These are phyloP conservation scores for Danio tinwini DNA, from an alignment of 2,797 vertebrate genomes.

Conservation along the genomic window DNA sequence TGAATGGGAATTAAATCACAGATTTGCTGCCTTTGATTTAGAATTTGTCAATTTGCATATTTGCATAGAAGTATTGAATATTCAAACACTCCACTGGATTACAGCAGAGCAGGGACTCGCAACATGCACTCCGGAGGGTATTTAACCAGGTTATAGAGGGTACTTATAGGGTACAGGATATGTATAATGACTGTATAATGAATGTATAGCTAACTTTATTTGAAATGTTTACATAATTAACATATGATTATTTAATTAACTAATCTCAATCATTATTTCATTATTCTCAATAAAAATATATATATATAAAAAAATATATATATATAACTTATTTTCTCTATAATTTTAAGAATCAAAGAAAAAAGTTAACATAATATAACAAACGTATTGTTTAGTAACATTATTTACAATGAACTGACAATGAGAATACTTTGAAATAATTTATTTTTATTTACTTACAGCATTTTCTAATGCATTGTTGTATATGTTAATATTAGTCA, in stretches of 20 bases:
- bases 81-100: slow-evolving; percentile 9
- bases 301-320: too few species aligned
- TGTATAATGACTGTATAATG: not conserved
- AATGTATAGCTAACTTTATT: not conserved
- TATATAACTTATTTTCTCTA: too few species aligned
- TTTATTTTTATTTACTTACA: too few species aligned
- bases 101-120: not conserved
- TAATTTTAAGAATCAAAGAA: too few species aligned
- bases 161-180: not conserved
- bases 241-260: not conserved
- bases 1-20: slow-evolving; percentile 12
- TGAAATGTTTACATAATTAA: not conserved
- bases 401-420: too few species aligned
- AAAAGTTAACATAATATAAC: too few species aligned
- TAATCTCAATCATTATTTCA: not conserved
- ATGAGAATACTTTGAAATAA: too few species aligned
- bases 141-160: not conserved
- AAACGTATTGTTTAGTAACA: too few species aligned
- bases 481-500: too few species aligned
- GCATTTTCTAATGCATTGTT: too few species aligned
- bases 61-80: slow-evolving; percentile 12
- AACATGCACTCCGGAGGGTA: not conserved
- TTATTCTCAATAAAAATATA: too few species aligned
- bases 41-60: not conserved
- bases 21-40: slow-evolving; percentile 19